phyloP scores from a whole-genome alignment of 2,888 invertebrate species.

The Rotaria sp. region DNA sequence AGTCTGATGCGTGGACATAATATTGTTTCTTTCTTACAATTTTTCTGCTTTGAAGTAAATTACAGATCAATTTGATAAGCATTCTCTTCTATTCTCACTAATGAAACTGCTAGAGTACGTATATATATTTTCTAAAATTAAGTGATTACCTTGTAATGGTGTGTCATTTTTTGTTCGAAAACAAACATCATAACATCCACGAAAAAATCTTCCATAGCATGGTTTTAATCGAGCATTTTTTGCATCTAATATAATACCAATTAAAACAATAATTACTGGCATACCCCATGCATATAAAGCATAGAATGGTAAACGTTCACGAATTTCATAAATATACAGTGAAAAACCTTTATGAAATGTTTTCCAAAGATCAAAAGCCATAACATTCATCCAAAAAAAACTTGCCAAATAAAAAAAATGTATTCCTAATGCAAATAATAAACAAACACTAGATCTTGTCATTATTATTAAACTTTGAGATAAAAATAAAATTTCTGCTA shows the following conservation, averaged over 20 bases:
- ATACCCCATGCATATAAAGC: conserved; percentile 65
- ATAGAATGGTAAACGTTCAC: conserved; percentile 46
- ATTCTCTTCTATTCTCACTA: too few relatives aligned
- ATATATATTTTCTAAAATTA: not conserved
- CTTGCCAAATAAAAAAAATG: conserved; percentile 65
- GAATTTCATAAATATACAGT: not conserved
- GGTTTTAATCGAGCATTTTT: conserved; percentile 33
- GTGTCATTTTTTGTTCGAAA: conserved; percentile 1
- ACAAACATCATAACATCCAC: conserved; percentile 33
- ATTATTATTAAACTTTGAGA: conserved; percentile 44
- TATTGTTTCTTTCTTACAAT: too few relatives aligned
- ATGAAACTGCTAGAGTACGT: too few relatives aligned
- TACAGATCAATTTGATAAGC: too few relatives aligned
- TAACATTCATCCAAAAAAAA: conserved; percentile 65
- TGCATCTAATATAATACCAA: conserved; percentile 50
- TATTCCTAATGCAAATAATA: conserved; percentile 61
- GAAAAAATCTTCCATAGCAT: conserved; percentile 38
- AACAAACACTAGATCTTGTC: conserved; percentile 45
- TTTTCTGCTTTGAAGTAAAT: too few relatives aligned
- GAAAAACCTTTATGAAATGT: conserved; percentile 49
- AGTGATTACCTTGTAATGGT: not conserved
- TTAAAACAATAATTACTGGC: conserved; percentile 58
- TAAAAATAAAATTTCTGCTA: conserved; percentile 51
- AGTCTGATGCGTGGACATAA: too few relatives aligned
- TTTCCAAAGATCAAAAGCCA: conserved; percentile 60